A percentile compares a stretch with the other conserved stretches of the same genome.
Conservation (phyloP, 2,797 vertebrate species). For the Mormyrops attenuatus region DNA sequence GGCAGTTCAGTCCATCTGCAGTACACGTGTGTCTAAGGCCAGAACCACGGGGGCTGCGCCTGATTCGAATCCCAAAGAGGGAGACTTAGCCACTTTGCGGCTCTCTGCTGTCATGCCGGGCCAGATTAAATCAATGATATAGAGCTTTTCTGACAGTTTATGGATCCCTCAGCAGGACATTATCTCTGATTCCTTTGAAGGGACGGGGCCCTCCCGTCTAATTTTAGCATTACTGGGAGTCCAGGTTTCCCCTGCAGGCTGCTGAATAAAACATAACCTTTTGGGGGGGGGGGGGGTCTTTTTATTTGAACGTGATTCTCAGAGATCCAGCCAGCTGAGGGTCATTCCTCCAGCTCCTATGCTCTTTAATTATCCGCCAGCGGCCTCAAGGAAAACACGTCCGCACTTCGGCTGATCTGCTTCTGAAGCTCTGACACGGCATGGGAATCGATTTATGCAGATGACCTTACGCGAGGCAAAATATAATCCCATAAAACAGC, state of each 20-base stretch:
- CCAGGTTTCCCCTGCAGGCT: conserved; percentile 13
- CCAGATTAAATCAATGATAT: conserved; percentile 10
- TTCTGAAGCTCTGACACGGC: neutral
- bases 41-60: neutral
- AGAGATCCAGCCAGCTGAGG: conserved; percentile 8
- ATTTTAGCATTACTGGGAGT: conserved; percentile 13
- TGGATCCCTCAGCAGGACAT: neutral
- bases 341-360: neutral
- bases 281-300: neutral
- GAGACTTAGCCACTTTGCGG: neutral
- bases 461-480: conserved; percentile 1
- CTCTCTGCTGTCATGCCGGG: neutral
- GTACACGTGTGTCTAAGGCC: neutral
- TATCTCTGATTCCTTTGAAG: conserved; percentile 5
- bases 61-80: neutral
- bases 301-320: conserved; percentile 12
- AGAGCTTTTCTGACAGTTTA: conserved; percentile 18
- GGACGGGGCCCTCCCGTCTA: neutral
- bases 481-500: neutral
- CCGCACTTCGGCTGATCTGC: neutral
- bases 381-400: neutral
- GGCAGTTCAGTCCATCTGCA: neutral
- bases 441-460: conserved; percentile 10
- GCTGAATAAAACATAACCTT: conserved; percentile 24
- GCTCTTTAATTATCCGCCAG: conserved; percentile 5